These are phyloP conservation scores for Stratiomys singularior DNA, from an alignment of 2,888 invertebrate genomes.

Conservation along the genomic window DNA sequence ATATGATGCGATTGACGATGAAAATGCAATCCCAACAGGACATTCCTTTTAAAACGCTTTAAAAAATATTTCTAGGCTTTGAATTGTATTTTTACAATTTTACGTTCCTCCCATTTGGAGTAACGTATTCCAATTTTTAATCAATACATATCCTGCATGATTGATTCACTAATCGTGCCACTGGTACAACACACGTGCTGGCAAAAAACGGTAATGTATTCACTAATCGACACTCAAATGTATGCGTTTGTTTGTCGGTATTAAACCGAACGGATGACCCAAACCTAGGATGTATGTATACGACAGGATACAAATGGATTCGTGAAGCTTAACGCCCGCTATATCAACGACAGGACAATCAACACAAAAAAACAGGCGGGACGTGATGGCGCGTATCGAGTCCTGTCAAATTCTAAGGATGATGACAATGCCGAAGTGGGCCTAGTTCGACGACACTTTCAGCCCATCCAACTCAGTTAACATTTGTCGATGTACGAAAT, in stretches of 20 bases:
- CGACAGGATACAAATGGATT: background rate
- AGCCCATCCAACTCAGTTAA: background rate
- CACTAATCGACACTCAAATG: background rate
- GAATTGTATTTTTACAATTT: too few species aligned
- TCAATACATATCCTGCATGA: too few species aligned
- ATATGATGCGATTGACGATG: too few species aligned
- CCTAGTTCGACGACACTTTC: too few species aligned
- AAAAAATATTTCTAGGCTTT: too few species aligned
- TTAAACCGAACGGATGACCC: too few species aligned
- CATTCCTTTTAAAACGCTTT: too few species aligned
- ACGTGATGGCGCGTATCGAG: constrained; percentile 8
- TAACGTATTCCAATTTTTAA: too few species aligned
- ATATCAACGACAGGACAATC: background rate
- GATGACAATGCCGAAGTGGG: background rate
- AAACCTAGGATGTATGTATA: background rate
- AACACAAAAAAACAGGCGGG: background rate
- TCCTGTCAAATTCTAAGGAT: background rate
- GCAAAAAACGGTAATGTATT: background rate
- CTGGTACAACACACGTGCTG: too few species aligned
- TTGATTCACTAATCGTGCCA: too few species aligned
- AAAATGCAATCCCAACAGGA: too few species aligned
- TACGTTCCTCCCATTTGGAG: too few species aligned
- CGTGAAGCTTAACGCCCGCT: background rate
- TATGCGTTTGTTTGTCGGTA: background rate
- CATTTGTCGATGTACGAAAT: background rate